Conservation (phyloP, 53 echinoderm and acorn worm genomes). For the Echinarachnius parma region DNA sequence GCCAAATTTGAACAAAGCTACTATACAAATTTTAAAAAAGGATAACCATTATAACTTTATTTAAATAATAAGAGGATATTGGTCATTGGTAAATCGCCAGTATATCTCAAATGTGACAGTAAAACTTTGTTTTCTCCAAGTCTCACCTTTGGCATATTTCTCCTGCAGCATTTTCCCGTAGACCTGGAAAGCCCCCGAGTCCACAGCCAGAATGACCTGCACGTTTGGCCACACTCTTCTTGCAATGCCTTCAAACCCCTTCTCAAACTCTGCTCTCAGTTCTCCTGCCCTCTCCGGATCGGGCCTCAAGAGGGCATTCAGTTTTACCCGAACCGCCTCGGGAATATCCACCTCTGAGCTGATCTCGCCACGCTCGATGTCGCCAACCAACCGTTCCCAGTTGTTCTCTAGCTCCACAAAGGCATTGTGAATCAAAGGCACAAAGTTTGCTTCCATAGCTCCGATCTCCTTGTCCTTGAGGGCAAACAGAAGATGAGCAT, state of each 20-base stretch:
- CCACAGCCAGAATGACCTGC: conserved; percentile 70
- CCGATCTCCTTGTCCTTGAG: conserved; percentile 77
- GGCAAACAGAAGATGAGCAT: conserved; percentile 80
- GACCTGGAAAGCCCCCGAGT: conserved; percentile 84
- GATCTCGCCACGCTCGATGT: conserved; percentile 65
- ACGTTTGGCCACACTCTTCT: conserved; percentile 81
- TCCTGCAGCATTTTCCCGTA: conserved; percentile 70
- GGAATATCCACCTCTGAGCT: conserved; percentile 58
- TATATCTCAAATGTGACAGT: too few relatives aligned
- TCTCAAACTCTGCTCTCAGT: conserved; percentile 67
- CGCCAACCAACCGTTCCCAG: conserved; percentile 69
- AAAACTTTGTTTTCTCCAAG: not conserved
- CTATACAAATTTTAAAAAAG: too few relatives aligned
- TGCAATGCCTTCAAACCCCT: conserved; percentile 81
- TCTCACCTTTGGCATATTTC: conserved; percentile 68
- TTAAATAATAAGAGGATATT: too few relatives aligned
- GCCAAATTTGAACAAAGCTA: too few relatives aligned
- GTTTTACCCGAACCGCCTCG: conserved; percentile 40
- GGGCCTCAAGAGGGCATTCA: conserved; percentile 63
- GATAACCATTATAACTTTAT: too few relatives aligned
- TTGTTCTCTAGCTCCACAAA: conserved; percentile 71
- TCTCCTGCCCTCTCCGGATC: conserved; percentile 76
- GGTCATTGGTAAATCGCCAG: too few relatives aligned
- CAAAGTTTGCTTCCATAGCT: conserved; percentile 87
- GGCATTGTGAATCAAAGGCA: conserved; percentile 71